Base-by-base conservation (phyloP, 2,113 vertebrate genomes). In the Vombatus ursinus region DNA sequence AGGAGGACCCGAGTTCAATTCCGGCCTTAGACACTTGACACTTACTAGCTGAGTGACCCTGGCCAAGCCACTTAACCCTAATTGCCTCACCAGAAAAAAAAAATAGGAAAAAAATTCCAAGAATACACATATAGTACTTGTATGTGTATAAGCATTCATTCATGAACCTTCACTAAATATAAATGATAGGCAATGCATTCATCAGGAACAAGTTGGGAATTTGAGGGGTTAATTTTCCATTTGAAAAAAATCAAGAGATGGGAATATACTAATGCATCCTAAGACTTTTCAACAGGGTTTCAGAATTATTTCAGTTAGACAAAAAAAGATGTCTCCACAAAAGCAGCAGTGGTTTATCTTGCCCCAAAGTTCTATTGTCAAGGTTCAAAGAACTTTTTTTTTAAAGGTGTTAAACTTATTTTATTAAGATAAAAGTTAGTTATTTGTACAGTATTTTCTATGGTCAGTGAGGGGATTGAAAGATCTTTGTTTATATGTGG, bases 171-270 rank as follows among this genome's bases (percentile, higher is more conserved):
- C 22, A 90, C 47, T 49, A 2, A 48, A 50, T 26, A 28, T 77
- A 77, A 77, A 77, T n/a, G n/a, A 77, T n/a, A 77, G 31, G 31
- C 61, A 37, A 77, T 19, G 7, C 37, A 25, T 49, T 49, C 53
- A 89, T 11, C 25, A 26, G 50, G 57, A 61, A 93, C n/a, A 91
- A 11, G 25, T 44, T 94, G 16, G 25, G 94, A 22, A 52, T 5
- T 52, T 53, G 24, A 84, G 24, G 26, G 26, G 47, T 77, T 92
- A n/a, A n/a, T 50, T 84, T 94, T 53, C 14, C 8, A 51, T 51
- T 94, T 91, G 92, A 68, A 90, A 93, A 57, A 92, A 50, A 89
- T 92, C 61, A 31, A 52, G n/a, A n/a, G n/a, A n/a, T n/a, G n/a
- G n/a, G n/a, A 68, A 49, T n/a, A 37, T 77, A 77, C 22, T 92